These are phyloP conservation scores for Furcifer pardalis DNA, from an alignment of 2,797 vertebrate genomes.

Conservation along the genomic window DNA sequence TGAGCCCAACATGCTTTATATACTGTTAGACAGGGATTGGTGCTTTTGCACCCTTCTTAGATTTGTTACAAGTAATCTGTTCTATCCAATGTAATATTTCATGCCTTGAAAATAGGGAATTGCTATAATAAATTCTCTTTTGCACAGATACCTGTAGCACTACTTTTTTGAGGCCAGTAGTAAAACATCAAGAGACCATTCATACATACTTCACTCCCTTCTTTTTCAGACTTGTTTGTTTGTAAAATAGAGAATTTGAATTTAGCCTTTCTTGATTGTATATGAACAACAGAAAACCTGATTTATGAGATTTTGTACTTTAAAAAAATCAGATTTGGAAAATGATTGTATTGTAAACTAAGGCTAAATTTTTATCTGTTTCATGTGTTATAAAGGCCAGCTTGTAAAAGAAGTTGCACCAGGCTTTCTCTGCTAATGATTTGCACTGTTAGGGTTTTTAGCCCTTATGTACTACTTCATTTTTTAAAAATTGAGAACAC, in stretches of 20 bases:
- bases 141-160: conserved; percentile 92
- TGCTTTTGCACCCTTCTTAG: conserved; percentile 78
- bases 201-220: conserved; percentile 84
- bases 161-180: conserved; percentile 91
- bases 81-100: conserved; percentile 80
- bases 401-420: conserved; percentile 93
- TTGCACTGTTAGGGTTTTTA: conserved; percentile 89
- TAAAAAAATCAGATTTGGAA: conserved; percentile 88
- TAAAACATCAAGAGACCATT: conserved; percentile 84
- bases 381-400: conserved; percentile 89
- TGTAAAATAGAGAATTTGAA: conserved; percentile 93
- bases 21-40: conserved; percentile 77
- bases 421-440: conserved; percentile 88
- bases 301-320: conserved; percentile 96
- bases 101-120: conserved; percentile 82
- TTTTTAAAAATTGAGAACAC: conserved; percentile 76
- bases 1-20: conserved; percentile 82
- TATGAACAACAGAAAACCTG: conserved; percentile 95
- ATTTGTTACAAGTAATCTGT: conserved; percentile 78
- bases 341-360: conserved; percentile 98
- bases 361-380: conserved; percentile 93
- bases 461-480: conserved; percentile 82
- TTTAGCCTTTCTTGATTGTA: conserved; percentile 98
- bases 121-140: conserved; percentile 77
- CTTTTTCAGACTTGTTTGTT: conserved; percentile 91